Conservation (phyloP, 2,888 invertebrate species). For the Scaptomyza parva region DNA sequence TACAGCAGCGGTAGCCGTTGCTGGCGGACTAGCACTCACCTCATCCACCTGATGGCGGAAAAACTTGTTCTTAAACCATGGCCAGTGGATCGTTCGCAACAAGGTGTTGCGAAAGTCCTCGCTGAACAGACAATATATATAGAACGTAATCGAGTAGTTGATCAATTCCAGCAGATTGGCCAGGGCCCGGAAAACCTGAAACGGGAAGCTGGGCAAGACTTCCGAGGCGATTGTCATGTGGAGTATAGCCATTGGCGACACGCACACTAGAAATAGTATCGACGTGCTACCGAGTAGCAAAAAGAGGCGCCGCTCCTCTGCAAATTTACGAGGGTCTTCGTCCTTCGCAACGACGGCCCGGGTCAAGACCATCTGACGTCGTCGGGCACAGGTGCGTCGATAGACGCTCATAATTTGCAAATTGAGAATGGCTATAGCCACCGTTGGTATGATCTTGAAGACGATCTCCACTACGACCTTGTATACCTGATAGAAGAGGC, state of each 20-base stretch:
- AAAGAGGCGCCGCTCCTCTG: slow-evolving; percentile 89
- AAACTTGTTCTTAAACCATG: slow-evolving; percentile 84
- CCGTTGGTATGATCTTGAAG: slow-evolving; percentile 89
- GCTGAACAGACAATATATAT: slow-evolving; percentile 91
- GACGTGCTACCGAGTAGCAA: slow-evolving; percentile 88
- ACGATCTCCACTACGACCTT: slow-evolving; percentile 88
- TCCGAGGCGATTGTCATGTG: slow-evolving; percentile 89
- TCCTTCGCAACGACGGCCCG: slow-evolving; percentile 86
- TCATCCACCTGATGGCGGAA: slow-evolving; percentile 82
- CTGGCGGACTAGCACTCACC: slow-evolving; percentile 73
- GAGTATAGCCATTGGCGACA: slow-evolving; percentile 90
- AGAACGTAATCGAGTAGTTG: slow-evolving; percentile 92
- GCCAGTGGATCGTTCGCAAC: slow-evolving; percentile 88
- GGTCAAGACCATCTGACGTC: slow-evolving; percentile 88
- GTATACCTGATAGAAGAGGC: slow-evolving; percentile 87
- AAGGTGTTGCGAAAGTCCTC: slow-evolving; percentile 91
- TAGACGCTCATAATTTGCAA: slow-evolving; percentile 89
- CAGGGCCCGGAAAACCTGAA: slow-evolving; percentile 89
- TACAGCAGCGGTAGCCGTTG: slow-evolving; percentile 45
- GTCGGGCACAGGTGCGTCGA: slow-evolving; percentile 88
- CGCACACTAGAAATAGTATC: slow-evolving; percentile 89
- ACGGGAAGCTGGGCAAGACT: slow-evolving; percentile 87
- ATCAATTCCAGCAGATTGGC: slow-evolving; percentile 91
- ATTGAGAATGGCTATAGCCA: slow-evolving; percentile 88
- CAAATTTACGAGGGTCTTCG: slow-evolving; percentile 88